These are phyloP conservation scores for Centrocercus urophasianus DNA, from an alignment of 2,113 vertebrate genomes.

Conservation along the genomic window DNA sequence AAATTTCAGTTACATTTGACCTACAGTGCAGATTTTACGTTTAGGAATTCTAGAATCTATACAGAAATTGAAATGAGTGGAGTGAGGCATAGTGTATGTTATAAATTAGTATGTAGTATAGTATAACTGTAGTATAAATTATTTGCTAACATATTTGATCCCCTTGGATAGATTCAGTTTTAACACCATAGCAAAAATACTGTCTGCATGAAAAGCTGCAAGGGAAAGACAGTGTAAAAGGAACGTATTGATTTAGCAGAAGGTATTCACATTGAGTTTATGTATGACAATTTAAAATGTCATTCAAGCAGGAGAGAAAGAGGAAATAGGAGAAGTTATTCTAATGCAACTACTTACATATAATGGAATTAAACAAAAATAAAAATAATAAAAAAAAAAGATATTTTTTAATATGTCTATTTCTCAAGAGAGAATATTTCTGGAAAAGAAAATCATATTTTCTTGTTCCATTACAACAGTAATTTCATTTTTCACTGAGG, in stretches of 20 bases:
- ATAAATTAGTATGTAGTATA: neutral
- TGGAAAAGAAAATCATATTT: neutral
- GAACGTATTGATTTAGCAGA: neutral
- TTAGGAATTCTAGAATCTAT: neutral
- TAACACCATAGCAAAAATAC: neutral
- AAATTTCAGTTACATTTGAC: neutral
- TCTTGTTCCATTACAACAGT: neutral
- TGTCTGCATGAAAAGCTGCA: neutral
- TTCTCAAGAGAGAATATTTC: neutral
- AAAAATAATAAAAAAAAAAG: neutral
- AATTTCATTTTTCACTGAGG: neutral
- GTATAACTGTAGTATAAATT: neutral
- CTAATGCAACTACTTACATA: neutral
- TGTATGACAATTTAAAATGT: neutral
- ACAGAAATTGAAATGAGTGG: neutral
- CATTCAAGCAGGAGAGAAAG: neutral
- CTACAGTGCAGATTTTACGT: neutral
- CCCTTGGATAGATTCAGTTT: neutral
- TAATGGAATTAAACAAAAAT: neutral
- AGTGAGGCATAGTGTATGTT: rapidly evolving
- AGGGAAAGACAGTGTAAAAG: neutral
- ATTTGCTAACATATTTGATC: neutral
- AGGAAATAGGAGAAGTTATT: neutral
- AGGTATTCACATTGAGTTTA: neutral
- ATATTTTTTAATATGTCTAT: neutral